A percentile compares a stretch with the other conserved stretches of the same genome.
Conservation (phyloP, 2,888 invertebrate genomes). For the Tiphia femorata region DNA sequence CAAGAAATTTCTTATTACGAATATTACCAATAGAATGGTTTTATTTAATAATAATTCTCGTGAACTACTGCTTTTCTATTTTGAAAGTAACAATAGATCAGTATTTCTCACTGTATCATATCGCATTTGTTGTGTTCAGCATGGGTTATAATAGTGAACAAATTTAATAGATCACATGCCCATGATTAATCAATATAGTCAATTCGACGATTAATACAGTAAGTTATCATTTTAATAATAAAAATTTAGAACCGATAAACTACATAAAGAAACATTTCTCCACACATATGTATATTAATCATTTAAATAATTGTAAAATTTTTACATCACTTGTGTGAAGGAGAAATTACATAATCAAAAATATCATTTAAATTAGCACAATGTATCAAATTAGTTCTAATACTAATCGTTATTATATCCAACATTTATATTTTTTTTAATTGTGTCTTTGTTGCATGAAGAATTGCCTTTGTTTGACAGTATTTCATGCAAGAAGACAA, state of each 20-base stretch:
- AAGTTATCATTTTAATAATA: too few species aligned
- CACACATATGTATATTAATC: too few species aligned
- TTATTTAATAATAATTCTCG: too few species aligned
- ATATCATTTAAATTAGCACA: constrained; percentile 9
- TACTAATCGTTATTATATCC: constrained; percentile 1
- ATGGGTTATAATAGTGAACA: constrained; percentile 14
- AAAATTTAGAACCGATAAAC: too few species aligned
- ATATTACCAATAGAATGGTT: too few species aligned
- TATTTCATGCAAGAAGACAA: constrained; percentile 17
- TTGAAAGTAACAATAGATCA: not conserved
- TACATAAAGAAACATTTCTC: too few species aligned
- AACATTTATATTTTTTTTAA: constrained; percentile 3
- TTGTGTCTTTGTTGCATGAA: constrained; percentile 3
- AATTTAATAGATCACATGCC: too few species aligned
- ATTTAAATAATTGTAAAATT: constrained; percentile 5
- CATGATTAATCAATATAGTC: too few species aligned
- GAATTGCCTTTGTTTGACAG: constrained; percentile 8
- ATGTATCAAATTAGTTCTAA: constrained; percentile 11
- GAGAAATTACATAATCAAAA: constrained; percentile 4
- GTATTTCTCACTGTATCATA: constrained; percentile 18
- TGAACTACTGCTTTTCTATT: not conserved
- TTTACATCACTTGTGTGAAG: constrained; percentile 11
- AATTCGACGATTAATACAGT: too few species aligned
- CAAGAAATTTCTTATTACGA: too few species aligned
- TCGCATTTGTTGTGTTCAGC: constrained; percentile 33